Conservation (phyloP, 2,888 invertebrate species). For the Hybos culiciformis region DNA sequence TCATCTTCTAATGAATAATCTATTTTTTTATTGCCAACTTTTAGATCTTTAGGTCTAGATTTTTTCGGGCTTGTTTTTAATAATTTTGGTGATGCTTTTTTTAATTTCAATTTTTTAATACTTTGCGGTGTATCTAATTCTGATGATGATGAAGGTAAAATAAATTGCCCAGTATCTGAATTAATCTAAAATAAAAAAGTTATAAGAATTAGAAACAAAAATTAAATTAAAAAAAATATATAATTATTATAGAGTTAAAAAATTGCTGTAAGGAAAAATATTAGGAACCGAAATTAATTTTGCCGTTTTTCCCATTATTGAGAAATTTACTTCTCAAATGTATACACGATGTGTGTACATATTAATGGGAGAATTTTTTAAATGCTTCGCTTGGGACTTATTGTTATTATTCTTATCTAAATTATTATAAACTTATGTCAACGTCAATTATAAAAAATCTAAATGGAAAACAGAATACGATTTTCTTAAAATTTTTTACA, state of each 20-base stretch:
- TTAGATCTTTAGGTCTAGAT: conserved; percentile 25
- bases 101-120: conserved; percentile 32
- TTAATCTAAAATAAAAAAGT: conserved; percentile 30
- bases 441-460: too few relatives aligned
- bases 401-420: too few relatives aligned
- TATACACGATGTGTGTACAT: too few relatives aligned
- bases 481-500: too few relatives aligned
- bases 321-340: too few relatives aligned
- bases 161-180: conserved; percentile 28
- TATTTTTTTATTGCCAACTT: background rate
- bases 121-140: conserved; percentile 32
- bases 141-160: conserved; percentile 27
- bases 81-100: conserved; percentile 28
- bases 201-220: background rate
- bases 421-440: too few relatives aligned
- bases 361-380: too few relatives aligned
- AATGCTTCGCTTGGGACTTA: too few relatives aligned
- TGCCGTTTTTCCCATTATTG: too few relatives aligned
- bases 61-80: conserved; percentile 27
- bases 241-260: background rate
- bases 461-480: too few relatives aligned
- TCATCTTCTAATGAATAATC: conserved; percentile 8
- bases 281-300: too few relatives aligned
- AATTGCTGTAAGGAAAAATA: too few relatives aligned
- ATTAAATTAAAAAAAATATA: background rate